Evolutionary conservation across 2,888 invertebrate species (phyloP), one percentile per base, ranked within the genome.

Genomic region (Zaprionus obscuricornis): DNA sequence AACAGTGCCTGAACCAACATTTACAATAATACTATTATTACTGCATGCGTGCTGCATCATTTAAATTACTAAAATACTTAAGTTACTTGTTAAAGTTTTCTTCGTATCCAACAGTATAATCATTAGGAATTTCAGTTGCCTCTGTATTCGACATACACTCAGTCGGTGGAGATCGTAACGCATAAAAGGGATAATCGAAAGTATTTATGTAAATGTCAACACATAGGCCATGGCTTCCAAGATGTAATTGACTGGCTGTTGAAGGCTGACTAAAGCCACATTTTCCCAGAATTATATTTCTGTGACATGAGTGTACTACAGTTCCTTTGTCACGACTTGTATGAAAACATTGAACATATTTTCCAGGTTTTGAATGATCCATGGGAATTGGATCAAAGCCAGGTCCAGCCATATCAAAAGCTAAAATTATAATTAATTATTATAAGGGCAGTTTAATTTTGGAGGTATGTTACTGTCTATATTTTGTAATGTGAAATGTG

Each of bases 341-440:
- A 36, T 90, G 89, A 46, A 89, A 89, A 24, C 90, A 90, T 52
- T 87, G 88, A 2, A 90, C 89, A 67, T 87, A 78, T 39, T 87
- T 77, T 0, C 89, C 90, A 0, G 90, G 85, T 11, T 73, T 76
- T 10, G 85, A 76, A 42, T 89, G 88, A 60, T 89, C 85, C 1
- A 68, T 46, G 11, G 46, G 49, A 51, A 86, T 74, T 4, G 86
- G 81, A 77, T 89, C 89, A 45, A 89, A 89, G 2, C 89, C 90
- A 1, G 90, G 90, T 1, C 90, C 90, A 20, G 90, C 90, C 87
- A 89, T 89, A 54, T 90, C 90, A 36, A 90, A 90, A 27, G 89
- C 89, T 90, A 14, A 2, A 47, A 16, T 14, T 1, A 7, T 14
- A 2, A n/a, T 6, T 34, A 26, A n/a, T 1, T 13, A 0, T 10